Base-by-base conservation (phyloP, 2,797 vertebrate genomes). In the Cirrhinus mrigala region DNA sequence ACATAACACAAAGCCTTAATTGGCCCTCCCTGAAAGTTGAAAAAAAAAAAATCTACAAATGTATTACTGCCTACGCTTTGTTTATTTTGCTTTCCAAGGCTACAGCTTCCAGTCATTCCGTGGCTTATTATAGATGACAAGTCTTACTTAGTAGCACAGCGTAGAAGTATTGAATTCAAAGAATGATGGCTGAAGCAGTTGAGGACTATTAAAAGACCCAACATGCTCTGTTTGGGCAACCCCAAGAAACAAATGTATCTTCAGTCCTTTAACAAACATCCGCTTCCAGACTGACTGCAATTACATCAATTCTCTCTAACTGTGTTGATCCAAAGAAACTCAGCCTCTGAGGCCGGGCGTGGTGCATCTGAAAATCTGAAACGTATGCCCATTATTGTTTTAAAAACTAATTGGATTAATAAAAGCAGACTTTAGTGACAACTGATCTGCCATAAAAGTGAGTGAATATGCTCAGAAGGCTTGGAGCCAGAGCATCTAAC, bases 91-190 rank as follows among this genome's bases (percentile, higher is more conserved):
- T 91, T 93, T 90, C 91, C 66, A 83, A 90, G 90, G 90, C 88
- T 88, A 85, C 85, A 82, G 91, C 94, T 95, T 94, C 92, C 92
- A 93, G 89, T 89, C 93, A 94, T 94, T 94, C 92, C 91, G 86
- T 27, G 70, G 93, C 93, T 95, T 94, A 94, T 96, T 94, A 95
- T 93, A 95, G 94, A 92, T 92, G 92, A 95, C 91, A 92, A 90
- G 91, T 88, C 89, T 88, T 64, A 85, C 89, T 90, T 87, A 74
- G 86, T 81, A 83, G 83, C 85, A 87, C 37, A 68, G 69, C 11
- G 73, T 46, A 80, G 87, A 70, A 82, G 91, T 92, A 92, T 92
- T 93, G 93, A 93, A 95, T 94, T 94, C 92, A 95, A 94, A 94
- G 94, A 94, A 93, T 92, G 93, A 93, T 93, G 92, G 92, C 92